Percentiles rank a stretch among this genome's conserved stretches.
Evolutionary conservation across 2,797 vertebrate species (phyloP).

Genomic region (Onychomys torridus): DNA sequence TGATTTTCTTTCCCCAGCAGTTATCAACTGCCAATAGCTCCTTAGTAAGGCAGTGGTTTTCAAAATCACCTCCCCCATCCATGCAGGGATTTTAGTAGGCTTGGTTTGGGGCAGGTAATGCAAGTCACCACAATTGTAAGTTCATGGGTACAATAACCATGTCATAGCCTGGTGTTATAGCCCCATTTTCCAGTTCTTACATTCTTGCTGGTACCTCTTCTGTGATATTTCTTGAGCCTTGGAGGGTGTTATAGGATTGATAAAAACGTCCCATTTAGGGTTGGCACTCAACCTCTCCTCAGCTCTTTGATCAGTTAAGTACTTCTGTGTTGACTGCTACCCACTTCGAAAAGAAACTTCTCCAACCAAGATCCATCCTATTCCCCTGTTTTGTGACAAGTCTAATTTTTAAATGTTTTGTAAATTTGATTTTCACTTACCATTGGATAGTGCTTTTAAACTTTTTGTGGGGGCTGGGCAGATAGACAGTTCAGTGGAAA

Average conservation of each 20-base stretch:
- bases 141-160: background rate
- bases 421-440: constrained; percentile 20
- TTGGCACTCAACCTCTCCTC: background rate
- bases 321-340: background rate
- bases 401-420: background rate
- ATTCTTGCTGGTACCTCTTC: background rate
- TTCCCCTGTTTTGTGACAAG: too few species aligned
- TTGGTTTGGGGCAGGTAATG: background rate
- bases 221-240: background rate
- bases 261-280: background rate
- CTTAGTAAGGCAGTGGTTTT: background rate
- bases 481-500: background rate
- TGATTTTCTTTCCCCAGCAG: background rate
- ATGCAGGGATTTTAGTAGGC: background rate
- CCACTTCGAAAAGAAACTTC: background rate
- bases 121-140: background rate
- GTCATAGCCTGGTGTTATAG: background rate
- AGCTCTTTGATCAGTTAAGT: too few species aligned
- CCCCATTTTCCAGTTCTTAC: background rate
- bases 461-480: background rate
- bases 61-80: background rate
- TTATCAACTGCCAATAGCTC: background rate
- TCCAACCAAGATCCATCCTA: background rate
- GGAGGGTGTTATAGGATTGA: background rate
- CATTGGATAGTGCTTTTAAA: background rate